Conservation (phyloP, 2,888 invertebrate genomes). For the Ecliptopera silaceata region DNA sequence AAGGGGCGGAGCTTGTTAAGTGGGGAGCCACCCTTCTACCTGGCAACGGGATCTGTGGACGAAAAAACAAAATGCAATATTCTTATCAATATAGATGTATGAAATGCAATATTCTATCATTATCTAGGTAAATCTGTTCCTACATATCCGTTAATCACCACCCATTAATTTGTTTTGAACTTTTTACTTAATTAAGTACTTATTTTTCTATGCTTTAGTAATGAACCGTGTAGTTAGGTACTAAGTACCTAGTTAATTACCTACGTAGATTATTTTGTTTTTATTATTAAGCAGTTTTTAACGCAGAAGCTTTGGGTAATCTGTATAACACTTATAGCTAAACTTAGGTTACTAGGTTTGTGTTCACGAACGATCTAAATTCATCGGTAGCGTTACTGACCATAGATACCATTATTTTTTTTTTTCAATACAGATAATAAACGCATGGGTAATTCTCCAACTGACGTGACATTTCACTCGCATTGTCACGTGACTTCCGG, state of each 20-base stretch:
- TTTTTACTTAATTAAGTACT: not conserved
- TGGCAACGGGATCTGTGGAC: conserved; percentile 36
- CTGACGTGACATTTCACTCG: conserved; percentile 34
- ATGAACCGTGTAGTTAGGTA: too few species aligned
- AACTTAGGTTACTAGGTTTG: not conserved
- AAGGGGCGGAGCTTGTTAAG: conserved; percentile 35
- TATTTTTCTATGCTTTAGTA: too few species aligned
- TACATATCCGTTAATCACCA: too few species aligned
- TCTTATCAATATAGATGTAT: conserved; percentile 7
- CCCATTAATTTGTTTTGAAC: conserved; percentile 1
- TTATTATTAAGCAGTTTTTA: too few species aligned
- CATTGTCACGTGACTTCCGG: conserved; percentile 19
- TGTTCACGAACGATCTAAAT: too few species aligned
- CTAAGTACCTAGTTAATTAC: too few species aligned
- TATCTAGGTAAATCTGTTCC: too few species aligned
- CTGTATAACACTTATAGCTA: too few species aligned
- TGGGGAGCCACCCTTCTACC: conserved; percentile 31
- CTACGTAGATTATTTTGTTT: too few species aligned
- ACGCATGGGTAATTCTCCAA: conserved; percentile 43
- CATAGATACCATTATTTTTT: not conserved
- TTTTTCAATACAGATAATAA: conserved; percentile 5
- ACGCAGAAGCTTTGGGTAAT: too few species aligned
- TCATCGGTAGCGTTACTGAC: too few species aligned
- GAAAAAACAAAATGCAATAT: conserved; percentile 34
- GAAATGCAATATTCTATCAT: not conserved